phyloP scores from a whole-genome alignment of 2,113 vertebrate species.

The Argyrosomus japonicus region DNA sequence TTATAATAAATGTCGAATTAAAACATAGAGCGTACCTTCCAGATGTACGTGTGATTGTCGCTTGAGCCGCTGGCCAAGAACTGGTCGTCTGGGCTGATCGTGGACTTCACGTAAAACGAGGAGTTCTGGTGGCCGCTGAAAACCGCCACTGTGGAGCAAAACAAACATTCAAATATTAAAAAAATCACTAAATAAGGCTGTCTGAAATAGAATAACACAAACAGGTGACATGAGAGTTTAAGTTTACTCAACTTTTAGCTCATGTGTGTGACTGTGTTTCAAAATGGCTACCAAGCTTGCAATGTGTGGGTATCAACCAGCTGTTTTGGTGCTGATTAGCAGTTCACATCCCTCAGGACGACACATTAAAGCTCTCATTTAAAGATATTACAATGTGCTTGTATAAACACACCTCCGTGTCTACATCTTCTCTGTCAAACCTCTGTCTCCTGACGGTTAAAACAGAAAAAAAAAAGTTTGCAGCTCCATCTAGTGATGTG shows the following conservation, averaged over 20 bases:
- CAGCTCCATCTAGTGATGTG: constrained; percentile 72
- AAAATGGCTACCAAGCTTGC: constrained; percentile 9
- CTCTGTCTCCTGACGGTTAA: not conserved
- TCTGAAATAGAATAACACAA: not conserved
- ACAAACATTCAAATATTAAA: constrained; percentile 1
- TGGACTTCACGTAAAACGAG: constrained; percentile 95
- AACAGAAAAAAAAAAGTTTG: constrained; percentile 4
- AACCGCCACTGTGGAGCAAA: constrained; percentile 83
- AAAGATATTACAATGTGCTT: not conserved
- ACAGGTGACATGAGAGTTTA: not conserved
- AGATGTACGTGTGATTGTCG: constrained; percentile 91
- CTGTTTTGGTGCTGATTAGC: not conserved
- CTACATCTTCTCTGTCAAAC: not conserved
- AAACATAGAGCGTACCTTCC: constrained; percentile 87
- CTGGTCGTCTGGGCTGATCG: constrained; percentile 93
- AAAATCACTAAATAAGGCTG: not conserved
- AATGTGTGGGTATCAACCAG: not conserved
- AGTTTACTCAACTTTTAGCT: not conserved
- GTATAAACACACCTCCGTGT: not conserved
- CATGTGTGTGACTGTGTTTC: not conserved
- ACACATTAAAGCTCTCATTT: not conserved
- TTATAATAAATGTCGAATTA: not conserved
- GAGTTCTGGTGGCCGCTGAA: constrained; percentile 96
- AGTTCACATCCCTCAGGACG: not conserved
- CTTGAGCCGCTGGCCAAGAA: constrained; percentile 96